Conservation (phyloP, 2,888 invertebrate genomes). For the Oscheius sp. region DNA sequence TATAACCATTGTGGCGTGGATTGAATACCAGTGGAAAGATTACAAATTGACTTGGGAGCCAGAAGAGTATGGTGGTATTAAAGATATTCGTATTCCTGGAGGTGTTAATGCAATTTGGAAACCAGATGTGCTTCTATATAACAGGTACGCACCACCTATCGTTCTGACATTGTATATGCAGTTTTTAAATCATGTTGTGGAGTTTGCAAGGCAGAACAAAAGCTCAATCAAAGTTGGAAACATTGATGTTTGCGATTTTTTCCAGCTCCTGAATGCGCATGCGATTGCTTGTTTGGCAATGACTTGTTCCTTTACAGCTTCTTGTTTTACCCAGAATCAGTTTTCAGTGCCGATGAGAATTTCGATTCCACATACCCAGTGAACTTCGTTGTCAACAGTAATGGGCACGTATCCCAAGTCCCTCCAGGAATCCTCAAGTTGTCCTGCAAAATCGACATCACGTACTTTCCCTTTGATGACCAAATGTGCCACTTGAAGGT, state of each 20-base stretch:
- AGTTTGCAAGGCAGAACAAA: background rate
- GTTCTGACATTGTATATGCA: background rate
- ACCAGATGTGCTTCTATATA: constrained; percentile 63
- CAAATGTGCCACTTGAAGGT: constrained; percentile 77
- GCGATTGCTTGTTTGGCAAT: no score
- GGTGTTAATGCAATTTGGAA: constrained; percentile 63
- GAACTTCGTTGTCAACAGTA: constrained; percentile 83
- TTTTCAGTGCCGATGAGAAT: constrained; percentile 59
- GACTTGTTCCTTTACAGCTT: background rate
- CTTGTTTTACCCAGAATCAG: background rate
- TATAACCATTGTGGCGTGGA: constrained; percentile 64
- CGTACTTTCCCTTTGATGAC: constrained; percentile 79
- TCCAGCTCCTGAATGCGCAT: no score
- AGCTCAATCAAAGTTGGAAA: no score
- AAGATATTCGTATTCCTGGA: constrained; percentile 63
- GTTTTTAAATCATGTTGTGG: background rate
- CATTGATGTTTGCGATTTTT: no score
- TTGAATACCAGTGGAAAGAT: constrained; percentile 68
- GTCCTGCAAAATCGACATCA: constrained; percentile 94
- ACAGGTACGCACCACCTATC: constrained; percentile 43
- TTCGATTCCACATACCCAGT: constrained; percentile 68
- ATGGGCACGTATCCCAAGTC: constrained; percentile 91
- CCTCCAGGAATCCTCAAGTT: constrained; percentile 84
- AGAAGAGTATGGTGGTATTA: constrained; percentile 61
- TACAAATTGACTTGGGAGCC: constrained; percentile 67